Conservation (phyloP, 2,888 invertebrate genomes). For the Bugulina stolonifera region DNA sequence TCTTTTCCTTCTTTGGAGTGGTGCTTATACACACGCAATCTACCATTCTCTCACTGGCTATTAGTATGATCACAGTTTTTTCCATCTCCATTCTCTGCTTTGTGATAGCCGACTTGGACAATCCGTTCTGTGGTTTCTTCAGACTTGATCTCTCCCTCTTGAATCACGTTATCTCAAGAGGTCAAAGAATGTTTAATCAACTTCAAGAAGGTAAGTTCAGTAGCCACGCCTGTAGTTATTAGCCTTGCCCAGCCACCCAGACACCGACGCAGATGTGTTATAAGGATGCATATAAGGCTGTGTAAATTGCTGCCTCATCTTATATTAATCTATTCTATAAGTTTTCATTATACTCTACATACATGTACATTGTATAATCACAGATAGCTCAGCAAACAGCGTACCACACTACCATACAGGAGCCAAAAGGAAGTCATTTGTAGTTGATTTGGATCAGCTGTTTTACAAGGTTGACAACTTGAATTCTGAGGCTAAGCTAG, state of each 20-base stretch:
- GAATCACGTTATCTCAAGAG: neutral
- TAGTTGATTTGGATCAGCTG: neutral
- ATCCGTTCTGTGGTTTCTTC: slow-evolving; percentile 31
- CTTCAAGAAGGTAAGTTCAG: neutral
- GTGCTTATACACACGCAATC: slow-evolving; percentile 4
- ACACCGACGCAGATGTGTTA: too few species aligned
- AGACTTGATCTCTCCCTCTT: neutral
- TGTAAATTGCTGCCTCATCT: too few species aligned
- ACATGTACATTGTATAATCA: too few species aligned
- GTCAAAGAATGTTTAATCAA: slow-evolving; percentile 1
- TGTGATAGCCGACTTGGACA: slow-evolving; percentile 32
- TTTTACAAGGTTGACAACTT: neutral
- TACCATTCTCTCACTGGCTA: slow-evolving; percentile 1
- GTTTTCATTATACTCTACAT: neutral
- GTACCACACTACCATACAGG: neutral
- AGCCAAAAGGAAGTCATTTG: neutral
- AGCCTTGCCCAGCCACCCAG: too few species aligned
- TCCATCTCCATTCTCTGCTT: slow-evolving; percentile 27
- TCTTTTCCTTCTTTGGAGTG: slow-evolving; percentile 23
- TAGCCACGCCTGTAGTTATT: too few species aligned
- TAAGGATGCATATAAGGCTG: too few species aligned
- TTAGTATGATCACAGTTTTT: slow-evolving; percentile 22
- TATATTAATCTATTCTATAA: too few species aligned
- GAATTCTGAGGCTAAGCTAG: too few species aligned
- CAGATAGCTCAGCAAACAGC: neutral